Evolutionary conservation across 2,113 vertebrate species (phyloP).

Genomic region (Montifringilla adamsi): DNA sequence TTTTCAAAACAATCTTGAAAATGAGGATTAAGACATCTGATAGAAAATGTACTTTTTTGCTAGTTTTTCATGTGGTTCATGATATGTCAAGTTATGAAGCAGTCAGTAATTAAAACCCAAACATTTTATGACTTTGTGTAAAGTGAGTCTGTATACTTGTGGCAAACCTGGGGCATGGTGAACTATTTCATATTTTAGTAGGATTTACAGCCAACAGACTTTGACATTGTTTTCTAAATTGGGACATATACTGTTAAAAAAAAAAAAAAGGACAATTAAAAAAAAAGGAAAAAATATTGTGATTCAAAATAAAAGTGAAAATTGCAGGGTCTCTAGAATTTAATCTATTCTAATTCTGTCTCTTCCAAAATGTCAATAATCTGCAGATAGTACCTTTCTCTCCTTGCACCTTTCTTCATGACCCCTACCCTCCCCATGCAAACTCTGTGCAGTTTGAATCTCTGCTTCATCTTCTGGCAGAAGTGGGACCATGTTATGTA

Average conservation of each 20-base stretch:
- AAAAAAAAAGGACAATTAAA: accelerated
- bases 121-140: neutral
- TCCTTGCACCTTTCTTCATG: neutral
- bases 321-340: neutral
- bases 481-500: neutral
- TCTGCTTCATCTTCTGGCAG: neutral
- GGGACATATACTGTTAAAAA: neutral
- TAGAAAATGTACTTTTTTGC: neutral
- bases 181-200: neutral
- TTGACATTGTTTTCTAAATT: neutral
- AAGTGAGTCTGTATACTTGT: neutral
- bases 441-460: neutral
- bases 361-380: neutral
- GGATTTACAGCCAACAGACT: neutral
- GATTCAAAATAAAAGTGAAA: neutral
- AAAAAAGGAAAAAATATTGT: accelerated
- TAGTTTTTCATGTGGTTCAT: neutral
- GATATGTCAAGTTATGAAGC: neutral
- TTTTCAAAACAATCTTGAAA: neutral
- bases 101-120: neutral
- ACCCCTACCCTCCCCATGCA: too few species aligned
- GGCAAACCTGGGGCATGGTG: neutral
- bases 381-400: neutral
- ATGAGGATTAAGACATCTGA: neutral
- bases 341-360: neutral